Evolutionary conservation across 1,140 invertebrate genomes (phyloP).

Genomic region (Gryllus bimaculatus): DNA sequence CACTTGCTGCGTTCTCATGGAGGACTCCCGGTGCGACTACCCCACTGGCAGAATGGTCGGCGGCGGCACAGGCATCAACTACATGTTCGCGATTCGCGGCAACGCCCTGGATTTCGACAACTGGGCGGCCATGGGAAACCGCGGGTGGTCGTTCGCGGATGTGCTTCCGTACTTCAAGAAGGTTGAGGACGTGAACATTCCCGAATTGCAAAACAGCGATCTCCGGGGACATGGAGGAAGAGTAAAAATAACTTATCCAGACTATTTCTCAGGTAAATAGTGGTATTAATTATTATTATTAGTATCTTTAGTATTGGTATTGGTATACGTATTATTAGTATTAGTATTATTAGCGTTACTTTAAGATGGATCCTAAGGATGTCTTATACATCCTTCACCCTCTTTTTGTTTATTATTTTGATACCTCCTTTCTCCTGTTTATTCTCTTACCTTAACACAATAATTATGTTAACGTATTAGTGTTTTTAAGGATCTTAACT

Average conservation of each 20-base stretch:
- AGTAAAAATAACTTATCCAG: constrained; percentile 28
- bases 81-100: constrained; percentile 93
- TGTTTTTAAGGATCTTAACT: too few species aligned
- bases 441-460: too few species aligned
- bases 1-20: neutral
- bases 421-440: too few species aligned
- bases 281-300: too few species aligned
- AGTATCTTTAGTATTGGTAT: too few species aligned
- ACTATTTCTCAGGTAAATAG: neutral
- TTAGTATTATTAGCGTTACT: too few species aligned
- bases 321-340: too few species aligned
- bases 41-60: constrained; percentile 71
- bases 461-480: too few species aligned
- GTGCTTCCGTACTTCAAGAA: constrained; percentile 86
- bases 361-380: too few species aligned
- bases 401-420: too few species aligned
- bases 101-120: constrained; percentile 87
- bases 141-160: constrained; percentile 82
- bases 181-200: constrained; percentile 80
- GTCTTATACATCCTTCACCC: too few species aligned
- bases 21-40: constrained; percentile 68
- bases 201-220: constrained; percentile 46
- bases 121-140: constrained; percentile 84
- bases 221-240: constrained; percentile 30
- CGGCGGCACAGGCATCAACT: constrained; percentile 81